Base-by-base conservation (phyloP, 2,797 vertebrate genomes). In the Petrocephalus sullivani region DNA sequence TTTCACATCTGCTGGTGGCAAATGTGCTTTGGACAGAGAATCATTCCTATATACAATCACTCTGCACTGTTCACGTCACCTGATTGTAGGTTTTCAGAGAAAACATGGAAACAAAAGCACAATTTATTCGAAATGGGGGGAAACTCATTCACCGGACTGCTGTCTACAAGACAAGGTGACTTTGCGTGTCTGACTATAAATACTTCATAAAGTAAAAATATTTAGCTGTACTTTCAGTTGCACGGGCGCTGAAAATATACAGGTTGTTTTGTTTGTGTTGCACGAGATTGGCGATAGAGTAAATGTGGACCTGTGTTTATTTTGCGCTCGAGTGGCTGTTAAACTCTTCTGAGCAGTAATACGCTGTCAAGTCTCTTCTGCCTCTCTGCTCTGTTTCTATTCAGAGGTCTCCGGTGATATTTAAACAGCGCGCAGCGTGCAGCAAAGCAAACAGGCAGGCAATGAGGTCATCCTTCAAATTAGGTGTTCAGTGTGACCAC, bases 391-490 rank as follows among this genome's bases (percentile, higher is more conserved):
- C 84, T 57, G 37, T 78, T 49, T 91, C 37, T 90, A 78, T 85
- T 91, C 88, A 64, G 83, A 88, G 57, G 88, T 93, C 91, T 91
- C 89, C 90, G 89, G 58, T 94, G 93, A 93, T 92, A 94, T 94
- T 94, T 94, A 93, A 75, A 84, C 91, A 86, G 53, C 6, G 7
- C 28, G 85, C 37, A 49, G 61, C 23, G 12, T 46, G 87, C 54
- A 84, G 58, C 37, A 54, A 49, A 33, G n/a, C 64, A 56, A 8
- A 86, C 54, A 83, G 16, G 19, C n/a, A 33, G 21, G 7, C 28
- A 0, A 4, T 49, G 49, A 56, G 87, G 87, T 85, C 61, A 60
- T 54, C 19, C 64, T 28, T 75, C 0, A 21, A 67, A 3, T 81
- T 88, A 51, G 3, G 8, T 23, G 16, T 6, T 14, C 10, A 19